A percentile compares a stretch with the other conserved stretches of the same genome.
Conservation (phyloP, 2,113 vertebrate species). For the Gopherus evgoodei region DNA sequence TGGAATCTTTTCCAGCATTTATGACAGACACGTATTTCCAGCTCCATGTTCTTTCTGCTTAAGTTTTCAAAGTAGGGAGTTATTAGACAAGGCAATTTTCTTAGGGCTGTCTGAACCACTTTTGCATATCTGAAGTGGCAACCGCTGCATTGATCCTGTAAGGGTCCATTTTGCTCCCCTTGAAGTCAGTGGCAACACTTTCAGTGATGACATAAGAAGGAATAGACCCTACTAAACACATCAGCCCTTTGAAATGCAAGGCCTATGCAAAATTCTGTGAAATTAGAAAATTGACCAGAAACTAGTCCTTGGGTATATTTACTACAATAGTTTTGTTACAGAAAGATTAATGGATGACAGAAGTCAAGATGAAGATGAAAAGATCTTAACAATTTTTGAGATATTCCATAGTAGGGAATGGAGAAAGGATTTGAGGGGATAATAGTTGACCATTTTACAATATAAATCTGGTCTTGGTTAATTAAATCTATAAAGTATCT, state of each 20-base stretch:
- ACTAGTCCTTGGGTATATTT: background rate
- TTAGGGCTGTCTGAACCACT: background rate
- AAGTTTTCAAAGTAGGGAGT: conserved; percentile 9
- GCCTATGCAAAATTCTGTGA: background rate
- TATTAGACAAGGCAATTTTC: background rate
- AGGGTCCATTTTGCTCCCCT: background rate
- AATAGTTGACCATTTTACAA: conserved; percentile 70
- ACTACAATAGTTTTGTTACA: background rate
- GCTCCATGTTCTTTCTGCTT: background rate
- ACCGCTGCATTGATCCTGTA: background rate
- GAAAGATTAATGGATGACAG: background rate
- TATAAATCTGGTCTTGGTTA: conserved; percentile 78
- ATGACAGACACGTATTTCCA: background rate
- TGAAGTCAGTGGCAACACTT: background rate
- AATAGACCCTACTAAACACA: background rate
- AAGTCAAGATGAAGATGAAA: conserved; percentile 16
- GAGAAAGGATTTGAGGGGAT: conserved; percentile 47
- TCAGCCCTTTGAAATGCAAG: background rate
- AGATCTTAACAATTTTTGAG: conserved; percentile 36
- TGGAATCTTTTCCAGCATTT: background rate
- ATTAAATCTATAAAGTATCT: conserved; percentile 74
- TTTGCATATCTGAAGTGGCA: background rate
- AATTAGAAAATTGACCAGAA: background rate
- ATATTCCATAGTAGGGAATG: conserved; percentile 23
- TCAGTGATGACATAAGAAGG: background rate